phyloP scores from a whole-genome alignment of 2,888 invertebrate species.

The Ditula angustiorana region DNA sequence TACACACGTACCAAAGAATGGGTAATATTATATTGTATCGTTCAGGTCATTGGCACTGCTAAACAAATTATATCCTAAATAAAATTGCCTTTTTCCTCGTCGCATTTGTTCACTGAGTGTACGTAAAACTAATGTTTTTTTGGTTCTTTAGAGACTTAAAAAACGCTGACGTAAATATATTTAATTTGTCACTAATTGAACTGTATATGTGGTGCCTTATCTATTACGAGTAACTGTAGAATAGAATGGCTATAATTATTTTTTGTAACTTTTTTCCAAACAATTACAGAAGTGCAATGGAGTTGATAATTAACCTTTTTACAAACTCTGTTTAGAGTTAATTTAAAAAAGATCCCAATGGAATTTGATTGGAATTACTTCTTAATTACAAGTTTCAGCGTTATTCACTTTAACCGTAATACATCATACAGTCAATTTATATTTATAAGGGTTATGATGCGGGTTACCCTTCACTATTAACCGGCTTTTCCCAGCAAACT shows the following conservation, averaged over 20 bases:
- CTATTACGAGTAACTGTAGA: no score
- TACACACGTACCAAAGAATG: conserved; percentile 8
- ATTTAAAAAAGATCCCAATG: not conserved
- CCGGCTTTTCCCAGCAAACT: not conserved
- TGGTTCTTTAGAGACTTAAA: no score
- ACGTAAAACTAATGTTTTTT: no score
- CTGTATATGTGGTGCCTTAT: no score
- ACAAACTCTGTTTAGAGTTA: no score
- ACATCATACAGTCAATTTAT: conserved; percentile 34
- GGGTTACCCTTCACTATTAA: conserved; percentile 24
- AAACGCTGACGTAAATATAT: no score
- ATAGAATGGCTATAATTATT: no score
- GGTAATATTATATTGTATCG: conserved; percentile 17
- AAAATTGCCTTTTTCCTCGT: conserved; percentile 17
- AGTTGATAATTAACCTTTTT: no score
- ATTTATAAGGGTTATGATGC: conserved; percentile 35
- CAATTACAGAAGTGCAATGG: no score
- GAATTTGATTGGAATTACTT: conserved; percentile 10
- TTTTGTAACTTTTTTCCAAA: no score
- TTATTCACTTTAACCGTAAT: conserved; percentile 31
- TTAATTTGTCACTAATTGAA: no score
- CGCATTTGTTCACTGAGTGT: not conserved
- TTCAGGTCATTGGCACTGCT: conserved; percentile 28
- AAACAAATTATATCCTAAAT: conserved; percentile 32
- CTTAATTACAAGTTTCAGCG: conserved; percentile 19